A percentile compares a stretch with the other conserved stretches of the same genome.
Evolutionary conservation across 2,888 invertebrate genomes (phyloP).

Genomic region (Machimus rusticus): DNA sequence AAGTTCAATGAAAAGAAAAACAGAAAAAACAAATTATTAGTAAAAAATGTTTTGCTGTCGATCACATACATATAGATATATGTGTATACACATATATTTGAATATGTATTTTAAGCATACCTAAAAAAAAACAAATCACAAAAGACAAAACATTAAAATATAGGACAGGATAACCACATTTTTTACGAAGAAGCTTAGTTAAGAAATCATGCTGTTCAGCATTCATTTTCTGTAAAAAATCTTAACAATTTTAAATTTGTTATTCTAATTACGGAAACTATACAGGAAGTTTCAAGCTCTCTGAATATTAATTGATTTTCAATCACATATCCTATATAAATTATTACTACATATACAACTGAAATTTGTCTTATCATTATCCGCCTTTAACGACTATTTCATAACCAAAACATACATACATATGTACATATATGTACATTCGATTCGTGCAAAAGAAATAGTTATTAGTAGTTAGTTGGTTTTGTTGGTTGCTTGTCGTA

Average conservation of each 20-base stretch:
- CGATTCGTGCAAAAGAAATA: too few species aligned
- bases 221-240: background rate
- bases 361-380: too few species aligned
- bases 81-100: background rate
- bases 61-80: background rate
- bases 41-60: background rate
- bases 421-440: too few species aligned
- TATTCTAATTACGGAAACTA: background rate
- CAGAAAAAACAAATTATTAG: background rate
- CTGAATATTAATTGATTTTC: too few species aligned
- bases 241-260: background rate
- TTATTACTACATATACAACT: too few species aligned
- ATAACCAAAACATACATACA: too few species aligned
- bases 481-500: too few species aligned
- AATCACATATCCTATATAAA: too few species aligned
- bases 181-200: background rate
- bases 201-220: background rate
- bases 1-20: conserved; percentile 27
- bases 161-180: background rate
- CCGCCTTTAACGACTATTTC: too few species aligned
- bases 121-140: background rate
- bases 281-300: too few species aligned
- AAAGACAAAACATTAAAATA: background rate
- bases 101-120: background rate
- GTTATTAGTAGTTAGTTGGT: too few species aligned